These are phyloP conservation scores for Syritta pipiens DNA, from an alignment of 2,888 invertebrate species.

Conservation along the genomic window DNA sequence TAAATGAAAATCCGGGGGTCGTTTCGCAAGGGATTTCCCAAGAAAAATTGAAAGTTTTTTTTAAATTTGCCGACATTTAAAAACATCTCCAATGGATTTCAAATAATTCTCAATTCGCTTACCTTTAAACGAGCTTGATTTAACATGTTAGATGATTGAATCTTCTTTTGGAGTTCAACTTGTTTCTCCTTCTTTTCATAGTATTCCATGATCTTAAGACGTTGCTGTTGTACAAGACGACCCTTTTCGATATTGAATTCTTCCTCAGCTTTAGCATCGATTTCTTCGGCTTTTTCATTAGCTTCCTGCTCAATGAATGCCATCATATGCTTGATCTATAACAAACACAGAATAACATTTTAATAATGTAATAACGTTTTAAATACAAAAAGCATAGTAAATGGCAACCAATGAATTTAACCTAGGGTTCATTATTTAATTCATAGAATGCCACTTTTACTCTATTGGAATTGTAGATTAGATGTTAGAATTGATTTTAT, in stretches of 20 bases:
- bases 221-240: slow-evolving; percentile 97
- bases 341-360: slow-evolving; percentile 8
- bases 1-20: too few species aligned
- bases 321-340: slow-evolving; percentile 99
- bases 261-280: slow-evolving; percentile 99
- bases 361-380: background rate
- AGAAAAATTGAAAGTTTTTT: too few species aligned
- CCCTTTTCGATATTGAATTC: slow-evolving; percentile 99
- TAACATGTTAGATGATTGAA: slow-evolving; percentile 99
- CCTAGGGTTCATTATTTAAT: too few species aligned
- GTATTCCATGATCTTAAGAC: slow-evolving; percentile 99
- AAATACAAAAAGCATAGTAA: background rate
- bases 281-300: slow-evolving; percentile 99
- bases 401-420: background rate
- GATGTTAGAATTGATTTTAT: too few species aligned
- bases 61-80: too few species aligned
- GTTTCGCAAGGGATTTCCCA: too few species aligned
- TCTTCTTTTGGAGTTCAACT: slow-evolving; percentile 99
- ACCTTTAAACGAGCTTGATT: slow-evolving; percentile 96
- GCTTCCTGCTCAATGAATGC: slow-evolving; percentile 99
- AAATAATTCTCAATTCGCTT: slow-evolving; percentile 16
- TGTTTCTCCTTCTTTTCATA: slow-evolving; percentile 99
- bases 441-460: too few species aligned
- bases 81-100: too few species aligned
- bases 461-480: too few species aligned